Base-by-base conservation (phyloP, 2,113 vertebrate species). In the Cyprinodon brontotheroides region DNA sequence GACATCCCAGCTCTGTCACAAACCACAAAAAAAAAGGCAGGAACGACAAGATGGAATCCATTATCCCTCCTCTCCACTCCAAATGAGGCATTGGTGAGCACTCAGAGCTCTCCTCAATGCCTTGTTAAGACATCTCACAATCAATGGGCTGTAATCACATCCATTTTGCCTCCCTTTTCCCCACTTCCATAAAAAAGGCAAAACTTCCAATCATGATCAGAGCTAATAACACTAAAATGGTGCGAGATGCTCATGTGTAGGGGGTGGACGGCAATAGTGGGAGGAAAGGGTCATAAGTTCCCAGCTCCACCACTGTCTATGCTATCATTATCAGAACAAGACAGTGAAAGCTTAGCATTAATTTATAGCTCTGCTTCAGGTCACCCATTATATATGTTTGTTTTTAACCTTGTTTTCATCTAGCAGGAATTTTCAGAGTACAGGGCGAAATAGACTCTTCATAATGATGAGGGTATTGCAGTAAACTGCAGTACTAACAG, bases 141-240 rank as follows among this genome's bases (percentile, higher is more conserved):
- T 91, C 90, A 89, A 89, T 91, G 80, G 78, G 70, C 79, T 86
- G 86, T 89, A 86, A 91, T 87, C 86, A 83, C 69, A 39, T 75
- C 79, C 69, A 77, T 81, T 87, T 83, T 65, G 60, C 48, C 61
- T 68, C 48, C 22, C 70, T 78, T 12, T 3, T 9, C 1, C n/a
- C 39, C 5, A 20, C 48, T 50, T 40, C 82, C 65, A 64, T 81
- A 66, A 86, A 85, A 70, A 70, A 72, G 53, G 74, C 72, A 68
- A 86, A 85, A 78, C 78, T 80, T 79, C 77, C 57, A 15, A 78
- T 80, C 80, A 86, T 80, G 74, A 78, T 87, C 4, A 59, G 47
- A 13, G 45, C 67, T 84, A 77, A 86, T 84, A 74, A 76, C 60
- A 8, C 1, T 40, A 14, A 69, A 69, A 77, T 17, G 65, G 61